Conservation (phyloP, 2,113 vertebrate species). For the Crypturellus undulatus region DNA sequence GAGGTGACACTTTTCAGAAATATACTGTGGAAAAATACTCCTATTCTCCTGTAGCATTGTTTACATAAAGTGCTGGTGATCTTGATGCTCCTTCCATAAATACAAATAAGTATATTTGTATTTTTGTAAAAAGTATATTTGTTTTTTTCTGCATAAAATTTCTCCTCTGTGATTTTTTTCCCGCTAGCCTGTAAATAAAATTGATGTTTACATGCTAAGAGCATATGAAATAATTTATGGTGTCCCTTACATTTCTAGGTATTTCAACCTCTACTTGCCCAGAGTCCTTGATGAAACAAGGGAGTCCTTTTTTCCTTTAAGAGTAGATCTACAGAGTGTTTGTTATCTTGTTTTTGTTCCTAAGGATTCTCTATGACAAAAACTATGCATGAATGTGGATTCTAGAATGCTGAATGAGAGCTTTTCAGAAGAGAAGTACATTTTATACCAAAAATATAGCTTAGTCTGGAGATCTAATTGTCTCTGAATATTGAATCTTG, state of each 20-base stretch:
- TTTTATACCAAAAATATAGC: background rate
- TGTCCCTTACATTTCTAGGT: background rate
- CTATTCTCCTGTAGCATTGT: background rate
- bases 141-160: background rate
- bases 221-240: background rate
- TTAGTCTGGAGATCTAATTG: background rate
- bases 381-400: background rate
- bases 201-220: background rate
- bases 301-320: background rate
- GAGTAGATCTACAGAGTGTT: background rate
- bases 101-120: no score
- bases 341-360: background rate
- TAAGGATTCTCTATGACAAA: background rate
- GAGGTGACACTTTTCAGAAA: conserved; percentile 22
- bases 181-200: background rate
- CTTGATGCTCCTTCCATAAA: background rate
- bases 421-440: background rate
- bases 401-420: background rate
- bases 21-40: background rate
- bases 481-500: background rate
- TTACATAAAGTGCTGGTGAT: background rate
- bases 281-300: background rate
- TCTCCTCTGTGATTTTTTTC: background rate
- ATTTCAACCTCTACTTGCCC: background rate
- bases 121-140: no score